These are phyloP conservation scores for Tonatia bakeri DNA, from an alignment of 2,113 vertebrate genomes.

Conservation along the genomic window DNA sequence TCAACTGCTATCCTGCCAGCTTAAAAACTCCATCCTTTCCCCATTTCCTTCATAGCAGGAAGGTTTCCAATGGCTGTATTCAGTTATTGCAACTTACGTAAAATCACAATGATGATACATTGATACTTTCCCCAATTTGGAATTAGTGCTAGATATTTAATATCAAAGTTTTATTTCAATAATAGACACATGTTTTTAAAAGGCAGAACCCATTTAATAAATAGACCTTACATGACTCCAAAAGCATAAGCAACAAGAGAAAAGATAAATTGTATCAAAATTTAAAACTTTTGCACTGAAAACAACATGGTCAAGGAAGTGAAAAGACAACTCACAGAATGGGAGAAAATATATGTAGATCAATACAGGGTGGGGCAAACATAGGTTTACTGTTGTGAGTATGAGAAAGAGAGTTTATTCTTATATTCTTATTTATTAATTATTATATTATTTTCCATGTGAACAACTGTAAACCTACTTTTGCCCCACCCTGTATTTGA, in stretches of 20 bases:
- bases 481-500: not conserved
- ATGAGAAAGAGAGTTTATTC: not conserved
- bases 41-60: not conserved
- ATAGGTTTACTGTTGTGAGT: not conserved
- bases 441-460: not conserved
- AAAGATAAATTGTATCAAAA: not conserved
- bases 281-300: not conserved
- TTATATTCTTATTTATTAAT: not conserved
- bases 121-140: not conserved
- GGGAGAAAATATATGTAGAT: not conserved
- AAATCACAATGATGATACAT: not conserved
- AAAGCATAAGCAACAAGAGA: not conserved
- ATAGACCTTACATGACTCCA: not conserved
- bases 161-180: not conserved
- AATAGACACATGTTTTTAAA: not conserved
- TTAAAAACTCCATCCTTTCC: not conserved
- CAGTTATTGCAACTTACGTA: not conserved
- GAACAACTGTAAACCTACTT: not conserved
- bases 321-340: not conserved
- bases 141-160: not conserved
- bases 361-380: not conserved
- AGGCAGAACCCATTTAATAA: slow-evolving; percentile 6
- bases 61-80: not conserved
- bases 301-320: not conserved
- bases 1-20: not conserved